Base-by-base conservation (phyloP, 2,797 vertebrate genomes). In the Catostomus latipinnis region DNA sequence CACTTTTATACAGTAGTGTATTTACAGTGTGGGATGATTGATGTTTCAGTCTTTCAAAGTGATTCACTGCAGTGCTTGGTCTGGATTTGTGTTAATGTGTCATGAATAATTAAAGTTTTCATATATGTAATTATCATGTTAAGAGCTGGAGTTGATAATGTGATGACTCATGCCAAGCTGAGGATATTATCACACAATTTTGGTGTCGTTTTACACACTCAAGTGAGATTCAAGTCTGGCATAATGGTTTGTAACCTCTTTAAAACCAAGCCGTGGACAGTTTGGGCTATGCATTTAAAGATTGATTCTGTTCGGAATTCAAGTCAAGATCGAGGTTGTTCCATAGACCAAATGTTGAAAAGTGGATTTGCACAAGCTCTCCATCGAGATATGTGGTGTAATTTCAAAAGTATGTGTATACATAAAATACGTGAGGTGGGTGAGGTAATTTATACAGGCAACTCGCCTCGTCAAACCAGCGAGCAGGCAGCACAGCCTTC, bases 271-370 rank as follows among this genome's bases (percentile, higher is more conserved):
- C 50, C 62, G 18, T 66, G 66, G 68, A 57, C 71, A 12, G 71
- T 58, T n/a, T 69, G 70, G 75, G 22, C n/a, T 9, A 14, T 8
- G 43, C 48, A 54, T 48, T 69, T 22, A n/a, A 50, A 43, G 10
- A 78, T 58, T 57, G 58, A 53, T 69, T 54, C n/a, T 61, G 4
- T 78, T 82, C 75, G 18, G 16, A 68, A 13, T 43, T 50, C 13
- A 61, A 54, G 16, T 65, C 14, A 65, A 12, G 45, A n/a, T 70
- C n/a, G 8, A 12, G 50, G 53, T 61, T 45, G 70, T 65, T 68
- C 56, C 22, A 60, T 61, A 63, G 16, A 14, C 34, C 45, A 43
- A 22, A 78, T 70, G 56, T 74, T 76, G 71, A 74, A 78, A 78
- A 74, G 45, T 50, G 6, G 16, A 67, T 57, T 49, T 18, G 18